Base-by-base conservation (phyloP, 2,113 vertebrate genomes). In the Vulpes vulpes region DNA sequence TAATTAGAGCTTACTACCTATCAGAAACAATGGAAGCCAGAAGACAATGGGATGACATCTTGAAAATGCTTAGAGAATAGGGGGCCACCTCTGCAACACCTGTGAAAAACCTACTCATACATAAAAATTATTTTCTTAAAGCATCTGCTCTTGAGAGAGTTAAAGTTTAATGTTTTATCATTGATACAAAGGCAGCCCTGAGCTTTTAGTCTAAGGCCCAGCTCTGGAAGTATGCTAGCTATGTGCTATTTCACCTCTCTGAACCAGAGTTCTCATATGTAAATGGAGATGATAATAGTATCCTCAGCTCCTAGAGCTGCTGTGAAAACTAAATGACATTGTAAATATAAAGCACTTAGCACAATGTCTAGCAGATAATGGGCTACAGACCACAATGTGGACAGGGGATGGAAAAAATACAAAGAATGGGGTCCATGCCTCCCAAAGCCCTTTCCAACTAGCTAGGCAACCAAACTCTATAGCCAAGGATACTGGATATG, bases 71-170 rank as follows among this genome's bases (percentile, higher is more conserved):
- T 60, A 62, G 3, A 79, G 57, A 89, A 83, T n/a, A 83, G 78
- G 23, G 11, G 38, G 14, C 23, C 32, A 79, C 8, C n/a, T 43
- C 43, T 17, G 14, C 32, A 96, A 85, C 10, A 53, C 43, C 53
- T 55, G 8, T 85, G 53, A 60, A 73, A 90, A 91, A 85, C 43
- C 71, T 94, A 55, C 23, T 11, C 86, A 22, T 15, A 60, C 78
- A 8, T 60, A 20, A 83, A 80, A 89, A 95, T 74, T 89, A 83
- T 43, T 82, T 96, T 89, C 57, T 83, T 76, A 2, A 67, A 83
- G 27, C 17, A 53, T 30, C 57, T 57, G 8, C 49, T 89, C 78
- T 64, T n/a, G 62, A 69, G 1, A 81, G 60, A 93, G 14, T 25
- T 89, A 59, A 59, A 22, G 38, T 35, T 76, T 64, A 64, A 3